A percentile compares a stretch with the other conserved stretches of the same genome.
Evolutionary conservation across 53 echinoderm and acorn worm species (phyloP).

Genomic region (Pentamera pediparva): DNA sequence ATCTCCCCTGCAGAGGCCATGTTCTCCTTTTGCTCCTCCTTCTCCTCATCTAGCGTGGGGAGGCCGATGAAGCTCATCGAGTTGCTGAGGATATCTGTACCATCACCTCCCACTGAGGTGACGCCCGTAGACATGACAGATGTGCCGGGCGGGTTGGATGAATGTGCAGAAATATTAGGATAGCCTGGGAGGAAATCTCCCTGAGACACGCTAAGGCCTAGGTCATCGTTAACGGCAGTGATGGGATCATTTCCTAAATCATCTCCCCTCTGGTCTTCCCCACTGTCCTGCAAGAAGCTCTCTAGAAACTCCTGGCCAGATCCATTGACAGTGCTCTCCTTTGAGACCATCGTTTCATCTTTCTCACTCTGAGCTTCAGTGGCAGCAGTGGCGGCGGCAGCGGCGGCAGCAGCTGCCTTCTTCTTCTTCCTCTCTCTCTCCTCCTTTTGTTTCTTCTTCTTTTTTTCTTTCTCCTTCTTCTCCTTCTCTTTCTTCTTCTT

Average conservation of each 20-base stretch:
- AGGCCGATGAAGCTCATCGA: constrained; percentile 96
- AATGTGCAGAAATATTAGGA: no score
- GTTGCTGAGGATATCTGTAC: constrained; percentile 79
- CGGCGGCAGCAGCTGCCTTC: not conserved
- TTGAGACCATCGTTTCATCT: not conserved
- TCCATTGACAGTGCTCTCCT: constrained; percentile 2
- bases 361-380: no score
- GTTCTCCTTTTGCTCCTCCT: not conserved
- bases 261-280: not conserved
- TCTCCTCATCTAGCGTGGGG: constrained; percentile 80
- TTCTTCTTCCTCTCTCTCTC: constrained; percentile 33
- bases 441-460: constrained; percentile 55
- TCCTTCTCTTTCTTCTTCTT: constrained; percentile 76
- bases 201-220: not conserved
- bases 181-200: not conserved
- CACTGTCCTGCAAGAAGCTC: constrained; percentile 28
- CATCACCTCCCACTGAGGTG: not conserved
- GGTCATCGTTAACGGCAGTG: not conserved
- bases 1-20: not conserved
- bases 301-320: constrained; percentile 20
- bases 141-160: not conserved
- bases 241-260: not conserved
- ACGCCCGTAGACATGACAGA: not conserved
- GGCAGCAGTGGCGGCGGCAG: no score
- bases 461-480: constrained; percentile 62